These are phyloP conservation scores for Dascyllus trimaculatus DNA, from an alignment of 2,113 vertebrate species.

Conservation along the genomic window DNA sequence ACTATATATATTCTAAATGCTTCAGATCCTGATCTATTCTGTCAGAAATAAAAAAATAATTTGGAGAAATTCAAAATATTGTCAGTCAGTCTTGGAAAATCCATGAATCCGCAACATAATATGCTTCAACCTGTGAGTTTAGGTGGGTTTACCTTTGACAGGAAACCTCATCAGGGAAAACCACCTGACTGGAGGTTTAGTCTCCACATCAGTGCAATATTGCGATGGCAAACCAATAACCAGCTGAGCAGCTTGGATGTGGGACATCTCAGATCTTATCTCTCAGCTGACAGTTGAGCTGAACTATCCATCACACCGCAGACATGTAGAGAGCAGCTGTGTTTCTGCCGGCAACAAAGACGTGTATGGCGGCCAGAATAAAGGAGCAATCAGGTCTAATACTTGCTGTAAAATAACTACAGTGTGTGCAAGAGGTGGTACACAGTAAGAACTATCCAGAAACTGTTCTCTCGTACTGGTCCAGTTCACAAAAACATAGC, in stretches of 20 bases:
- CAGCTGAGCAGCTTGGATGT: not conserved
- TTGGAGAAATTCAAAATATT: too few relatives aligned
- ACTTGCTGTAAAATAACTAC: not conserved
- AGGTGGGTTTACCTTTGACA: not conserved
- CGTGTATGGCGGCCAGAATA: not conserved
- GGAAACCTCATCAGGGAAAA: not conserved
- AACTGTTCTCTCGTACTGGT: not conserved
- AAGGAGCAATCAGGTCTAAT: not conserved
- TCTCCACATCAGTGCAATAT: not conserved
- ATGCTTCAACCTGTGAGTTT: not conserved
- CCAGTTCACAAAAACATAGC: not conserved
- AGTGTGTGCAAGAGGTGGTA: not conserved
- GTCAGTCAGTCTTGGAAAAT: not conserved
- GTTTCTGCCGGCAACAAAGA: not conserved
- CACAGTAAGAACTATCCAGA: not conserved
- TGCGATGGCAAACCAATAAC: not conserved
- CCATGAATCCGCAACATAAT: not conserved
- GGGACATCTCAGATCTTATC: not conserved
- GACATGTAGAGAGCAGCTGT: not conserved
- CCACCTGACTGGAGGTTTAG: conserved; percentile 17
- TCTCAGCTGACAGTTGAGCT: conserved; percentile 10
- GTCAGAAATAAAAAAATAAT: not conserved
- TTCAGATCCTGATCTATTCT: too few relatives aligned
- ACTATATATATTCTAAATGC: too few relatives aligned
- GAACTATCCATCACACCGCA: conserved; percentile 3